A percentile compares a stretch with the other conserved stretches of the same genome.
These are phyloP conservation scores for Morelia viridis DNA, from an alignment of 2,797 vertebrate genomes.

Conservation along the genomic window DNA sequence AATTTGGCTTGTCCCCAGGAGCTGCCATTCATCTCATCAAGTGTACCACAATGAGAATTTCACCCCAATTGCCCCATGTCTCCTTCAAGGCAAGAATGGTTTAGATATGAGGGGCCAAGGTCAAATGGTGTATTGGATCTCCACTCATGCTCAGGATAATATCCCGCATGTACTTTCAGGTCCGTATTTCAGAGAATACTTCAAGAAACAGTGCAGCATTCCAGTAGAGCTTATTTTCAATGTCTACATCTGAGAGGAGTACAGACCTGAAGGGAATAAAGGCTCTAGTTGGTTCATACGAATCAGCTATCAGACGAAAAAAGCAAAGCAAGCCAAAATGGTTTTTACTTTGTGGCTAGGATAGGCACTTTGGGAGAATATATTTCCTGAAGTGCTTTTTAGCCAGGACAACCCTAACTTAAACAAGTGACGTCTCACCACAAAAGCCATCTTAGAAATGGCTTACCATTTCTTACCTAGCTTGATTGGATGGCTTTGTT, in stretches of 20 bases:
- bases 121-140: neutral
- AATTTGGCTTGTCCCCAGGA: neutral
- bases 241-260: neutral
- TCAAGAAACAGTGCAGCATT: neutral
- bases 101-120: neutral
- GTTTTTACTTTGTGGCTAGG: neutral
- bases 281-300: neutral
- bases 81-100: neutral
- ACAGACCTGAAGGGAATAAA: neutral
- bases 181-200: neutral
- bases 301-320: neutral
- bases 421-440: neutral
- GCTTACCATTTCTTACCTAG: neutral
- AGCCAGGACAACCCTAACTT: neutral
- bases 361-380: neutral
- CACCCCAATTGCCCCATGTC: too few species aligned
- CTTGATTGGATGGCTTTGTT: neutral
- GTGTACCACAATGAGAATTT: neutral
- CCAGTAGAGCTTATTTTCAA: neutral
- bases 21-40: neutral
- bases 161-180: neutral
- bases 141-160: neutral
- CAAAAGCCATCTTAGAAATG: neutral
- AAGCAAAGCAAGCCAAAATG: neutral
- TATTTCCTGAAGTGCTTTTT: neutral